Conservation (phyloP, 2,113 vertebrate species). For the Perca schrenkii region DNA sequence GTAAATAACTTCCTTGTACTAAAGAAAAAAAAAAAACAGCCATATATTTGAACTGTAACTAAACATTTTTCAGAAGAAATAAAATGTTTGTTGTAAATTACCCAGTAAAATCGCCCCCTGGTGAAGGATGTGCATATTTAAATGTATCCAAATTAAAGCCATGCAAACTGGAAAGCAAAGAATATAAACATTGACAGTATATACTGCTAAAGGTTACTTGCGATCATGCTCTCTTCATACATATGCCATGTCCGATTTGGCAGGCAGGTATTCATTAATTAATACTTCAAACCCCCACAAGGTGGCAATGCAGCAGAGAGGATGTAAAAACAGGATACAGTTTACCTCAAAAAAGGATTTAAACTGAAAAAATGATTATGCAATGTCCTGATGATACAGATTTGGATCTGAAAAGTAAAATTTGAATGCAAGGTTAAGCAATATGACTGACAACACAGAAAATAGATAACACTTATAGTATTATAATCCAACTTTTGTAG, state of each 20-base stretch:
- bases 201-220: slow-evolving; percentile 62
- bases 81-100: slow-evolving; percentile 59
- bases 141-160: slow-evolving; percentile 76
- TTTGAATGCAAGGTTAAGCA: neutral
- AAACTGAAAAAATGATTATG: slow-evolving; percentile 8
- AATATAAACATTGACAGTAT: slow-evolving; percentile 54
- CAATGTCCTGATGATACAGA: slow-evolving; percentile 2
- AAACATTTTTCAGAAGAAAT: slow-evolving; percentile 8
- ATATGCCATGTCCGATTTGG: slow-evolving; percentile 17
- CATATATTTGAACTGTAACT: slow-evolving; percentile 45
- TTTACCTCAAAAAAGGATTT: slow-evolving; percentile 20
- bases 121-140: slow-evolving; percentile 74
- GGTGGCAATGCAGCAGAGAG: slow-evolving; percentile 64
- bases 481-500: neutral
- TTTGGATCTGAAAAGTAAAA: slow-evolving; percentile 9
- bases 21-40: slow-evolving; percentile 73
- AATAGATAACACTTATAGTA: neutral
- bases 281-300: slow-evolving; percentile 78
- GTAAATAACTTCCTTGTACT: slow-evolving; percentile 72
- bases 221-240: slow-evolving; percentile 41
- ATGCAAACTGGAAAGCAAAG: slow-evolving; percentile 73
- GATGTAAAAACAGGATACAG: slow-evolving; percentile 11
- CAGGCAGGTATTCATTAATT: slow-evolving; percentile 35
- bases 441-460: slow-evolving; percentile 10
- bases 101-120: slow-evolving; percentile 57